Evolutionary conservation across 2,113 vertebrate genomes (phyloP).

Genomic region (Donacobius atricapilla): DNA sequence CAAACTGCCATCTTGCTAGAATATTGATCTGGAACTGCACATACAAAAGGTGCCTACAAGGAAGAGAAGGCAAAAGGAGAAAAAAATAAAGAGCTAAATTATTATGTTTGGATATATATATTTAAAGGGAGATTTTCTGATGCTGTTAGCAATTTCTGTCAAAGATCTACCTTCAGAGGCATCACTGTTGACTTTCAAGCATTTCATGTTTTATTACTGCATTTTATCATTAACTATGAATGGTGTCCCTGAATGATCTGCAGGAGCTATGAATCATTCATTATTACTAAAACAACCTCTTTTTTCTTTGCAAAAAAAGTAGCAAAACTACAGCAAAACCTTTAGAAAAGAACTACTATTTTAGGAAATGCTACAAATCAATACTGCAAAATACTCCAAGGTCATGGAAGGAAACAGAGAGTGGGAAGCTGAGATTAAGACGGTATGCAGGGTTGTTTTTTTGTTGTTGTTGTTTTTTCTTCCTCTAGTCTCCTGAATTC

Average conservation of each 20-base stretch:
- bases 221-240: conserved; percentile 39
- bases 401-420: not conserved
- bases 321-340: not conserved
- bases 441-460: not conserved
- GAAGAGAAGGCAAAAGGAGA: not conserved
- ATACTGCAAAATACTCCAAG: not conserved
- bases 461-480: not conserved
- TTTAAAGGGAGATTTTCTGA: not conserved
- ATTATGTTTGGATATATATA: not conserved
- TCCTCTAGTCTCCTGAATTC: not conserved
- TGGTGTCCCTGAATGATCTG: not conserved
- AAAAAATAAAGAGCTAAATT: not conserved
- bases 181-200: not conserved
- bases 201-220: conserved; percentile 21
- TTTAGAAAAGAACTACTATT: not conserved
- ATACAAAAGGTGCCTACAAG: not conserved
- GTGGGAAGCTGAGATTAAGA: not conserved
- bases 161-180: not conserved
- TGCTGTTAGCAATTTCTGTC: not conserved
- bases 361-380: not conserved
- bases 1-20: not conserved
- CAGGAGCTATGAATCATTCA: conserved; percentile 35
- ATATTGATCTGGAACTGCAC: not conserved
- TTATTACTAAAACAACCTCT: not conserved
- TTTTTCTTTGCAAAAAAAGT: not conserved